Base-by-base conservation (phyloP, 1,140 invertebrate species). In the Teleogryllus occipitalis region DNA sequence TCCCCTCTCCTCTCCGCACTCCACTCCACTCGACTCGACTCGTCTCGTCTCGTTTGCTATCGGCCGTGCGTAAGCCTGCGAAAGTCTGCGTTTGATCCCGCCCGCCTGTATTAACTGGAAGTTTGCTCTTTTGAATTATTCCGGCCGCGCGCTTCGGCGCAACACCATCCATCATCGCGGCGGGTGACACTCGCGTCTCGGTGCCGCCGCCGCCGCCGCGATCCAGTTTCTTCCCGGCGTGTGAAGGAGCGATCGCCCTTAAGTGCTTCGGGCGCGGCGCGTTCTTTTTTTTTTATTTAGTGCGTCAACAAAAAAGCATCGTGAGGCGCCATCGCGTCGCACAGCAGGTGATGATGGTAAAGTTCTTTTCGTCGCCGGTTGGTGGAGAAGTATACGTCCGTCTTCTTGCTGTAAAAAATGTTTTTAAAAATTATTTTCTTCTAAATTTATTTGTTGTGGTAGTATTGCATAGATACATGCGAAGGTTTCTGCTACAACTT, bases 51-150 rank as follows among this genome's bases (percentile, higher is more conserved):
- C 54, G 27, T 39, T 39, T 39, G 27, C 27, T 39, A 39, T 39
- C 27, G 27, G 27, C 27, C 27, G 27, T 39, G 27, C 27, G 27
- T 39, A 39, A 39, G 27, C 27, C 27, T 39, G 27, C 27, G 27
- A 39, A 39, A 39, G 27, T 39, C 27, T 18, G 54, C 54, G 54
- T 65, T 65, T 65, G 54, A 65, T 65, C 18, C 54, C 54, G 10
- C 54, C 18, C 54, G 18, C 2, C 18, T 65, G 10, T 65, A 65
- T 65, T 65, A 65, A 65, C 54, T 18, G 54, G 18, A 65, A 65
- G 54, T 65, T 65, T 65, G 18, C 54, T 65, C 54, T 65, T 65
- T 65, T 65, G 54, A 65, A 65, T 65, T 65, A 65, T 65, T 65
- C 54, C 18, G 54, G 18, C 54, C 54, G 54, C 10, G 7, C 54